Evolutionary conservation across 2,113 vertebrate species (phyloP).

Genomic region (Spermophilus dauricus): DNA sequence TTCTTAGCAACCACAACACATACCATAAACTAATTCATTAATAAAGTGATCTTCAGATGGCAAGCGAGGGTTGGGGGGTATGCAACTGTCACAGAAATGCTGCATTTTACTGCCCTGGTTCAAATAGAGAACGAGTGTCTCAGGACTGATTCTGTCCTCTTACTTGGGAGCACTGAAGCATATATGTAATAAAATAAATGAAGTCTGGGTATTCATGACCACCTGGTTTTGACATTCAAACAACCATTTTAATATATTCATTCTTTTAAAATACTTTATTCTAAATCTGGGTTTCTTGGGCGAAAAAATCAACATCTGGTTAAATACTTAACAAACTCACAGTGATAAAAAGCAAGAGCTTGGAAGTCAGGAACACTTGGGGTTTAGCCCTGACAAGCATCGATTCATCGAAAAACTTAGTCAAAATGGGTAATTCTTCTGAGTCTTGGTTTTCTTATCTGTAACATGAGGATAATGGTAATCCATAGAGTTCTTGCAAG

Average conservation of each 20-base stretch:
- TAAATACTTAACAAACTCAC: neutral
- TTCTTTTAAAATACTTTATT: slow-evolving; percentile 6
- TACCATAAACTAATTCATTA: neutral
- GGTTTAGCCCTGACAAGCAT: neutral
- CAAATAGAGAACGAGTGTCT: neutral
- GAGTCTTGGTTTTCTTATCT: slow-evolving; percentile 26
- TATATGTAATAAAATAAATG: neutral
- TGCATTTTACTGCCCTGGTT: neutral
- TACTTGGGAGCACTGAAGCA: neutral
- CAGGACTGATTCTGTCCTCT: neutral
- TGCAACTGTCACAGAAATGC: neutral
- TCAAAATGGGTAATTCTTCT: neutral
- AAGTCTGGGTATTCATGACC: neutral
- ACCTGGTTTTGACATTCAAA: neutral
- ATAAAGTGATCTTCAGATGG: neutral
- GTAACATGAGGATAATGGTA: neutral
- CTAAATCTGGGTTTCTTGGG: neutral
- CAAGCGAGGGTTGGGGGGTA: neutral
- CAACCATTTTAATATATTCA: neutral
- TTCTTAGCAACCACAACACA: neutral
- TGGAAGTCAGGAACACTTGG: slow-evolving; percentile 33
- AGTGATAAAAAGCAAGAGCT: neutral
- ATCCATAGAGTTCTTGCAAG: neutral
- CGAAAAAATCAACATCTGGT: neutral
- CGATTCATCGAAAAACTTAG: neutral